Evolutionary conservation across 2,888 invertebrate genomes (phyloP), one percentile per base, ranked within the genome.

Genomic region (Gandaritis pyraliata): DNA sequence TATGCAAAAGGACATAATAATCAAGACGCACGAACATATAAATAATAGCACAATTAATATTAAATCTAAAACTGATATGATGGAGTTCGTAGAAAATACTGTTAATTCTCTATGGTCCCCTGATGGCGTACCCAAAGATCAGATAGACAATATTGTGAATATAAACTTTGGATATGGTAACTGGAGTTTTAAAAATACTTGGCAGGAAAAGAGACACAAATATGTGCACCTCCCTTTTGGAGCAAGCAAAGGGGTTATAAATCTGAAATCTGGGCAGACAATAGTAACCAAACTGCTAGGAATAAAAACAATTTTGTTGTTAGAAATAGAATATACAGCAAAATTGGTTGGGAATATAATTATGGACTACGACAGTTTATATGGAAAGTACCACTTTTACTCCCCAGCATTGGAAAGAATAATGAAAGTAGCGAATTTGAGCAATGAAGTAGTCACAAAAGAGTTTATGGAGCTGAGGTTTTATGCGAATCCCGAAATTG

Each of bases 381-480:
- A 86, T 29, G 90, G 90, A 0, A 83, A 82, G 65, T 83, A 90
- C 62, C 86, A 89, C 63, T 87, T 86, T 60, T 90, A 79, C 69
- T 80, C 88, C 0, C 88, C 89, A 0, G 64, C 77, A 0, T 71
- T 87, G 0, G 56, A 65, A 29, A 73, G 76, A 52, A 84, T 90
- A 1, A 85, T 90, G 88, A 80, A 68, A 65, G 83, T 82, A 1
- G 85, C 70, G 0, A 73, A 75, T 3, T 57, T 90, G 10, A 77
- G 60, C 0, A 90, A 89, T 57, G 76, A 81, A 71, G 72, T 88
- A 12, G 56, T 72, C 11, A 85, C 86, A 0, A 83, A 69, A 1
- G 83, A 87, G 66, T 66, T 76, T 18, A 63, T 89, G 10, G 85
- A 86, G 71, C 58, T 90, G 1, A 76, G 77, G 60, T 84, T 81